phyloP scores from a whole-genome alignment of 2,888 invertebrate genomes.

The Adelphocoris suturalis region DNA sequence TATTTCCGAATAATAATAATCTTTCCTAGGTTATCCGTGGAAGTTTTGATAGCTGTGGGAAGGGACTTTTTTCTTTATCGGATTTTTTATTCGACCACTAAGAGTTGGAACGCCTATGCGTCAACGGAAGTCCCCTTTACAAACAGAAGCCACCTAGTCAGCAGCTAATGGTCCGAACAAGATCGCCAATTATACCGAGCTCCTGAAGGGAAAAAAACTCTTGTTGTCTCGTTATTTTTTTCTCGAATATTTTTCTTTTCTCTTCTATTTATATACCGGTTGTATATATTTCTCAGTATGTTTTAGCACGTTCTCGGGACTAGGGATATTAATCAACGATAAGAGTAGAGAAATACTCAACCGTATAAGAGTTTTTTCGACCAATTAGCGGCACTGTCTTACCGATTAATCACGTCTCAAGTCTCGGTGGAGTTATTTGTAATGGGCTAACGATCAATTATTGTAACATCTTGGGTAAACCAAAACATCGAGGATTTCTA shows the following conservation, averaged over 20 bases:
- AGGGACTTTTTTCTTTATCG: neutral
- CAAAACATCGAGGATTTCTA: neutral
- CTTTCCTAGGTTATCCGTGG: no score
- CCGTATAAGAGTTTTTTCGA: neutral
- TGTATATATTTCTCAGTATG: slow-evolving; percentile 29
- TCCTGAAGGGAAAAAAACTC: neutral
- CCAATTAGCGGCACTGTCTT: slow-evolving; percentile 30
- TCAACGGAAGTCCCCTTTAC: neutral
- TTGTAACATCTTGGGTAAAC: neutral
- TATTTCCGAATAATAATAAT: no score
- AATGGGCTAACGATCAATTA: neutral
- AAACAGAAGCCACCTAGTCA: slow-evolving; percentile 41
- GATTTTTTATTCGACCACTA: neutral
- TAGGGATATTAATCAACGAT: slow-evolving; percentile 33
- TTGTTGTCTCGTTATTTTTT: slow-evolving; percentile 34
- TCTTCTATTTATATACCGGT: slow-evolving; percentile 8
- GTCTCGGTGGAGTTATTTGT: neutral
- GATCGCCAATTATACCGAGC: slow-evolving; percentile 47
- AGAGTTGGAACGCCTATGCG: neutral
- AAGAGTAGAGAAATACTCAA: neutral
- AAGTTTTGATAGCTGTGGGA: neutral
- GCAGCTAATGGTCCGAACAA: slow-evolving; percentile 48
- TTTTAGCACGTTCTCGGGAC: slow-evolving; percentile 18
- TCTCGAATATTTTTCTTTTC: neutral
- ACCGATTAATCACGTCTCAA: slow-evolving; percentile 7